Evolutionary conservation across 2,797 vertebrate species (phyloP), one percentile per base, ranked within the genome.

Genomic region (Mareca penelope): DNA sequence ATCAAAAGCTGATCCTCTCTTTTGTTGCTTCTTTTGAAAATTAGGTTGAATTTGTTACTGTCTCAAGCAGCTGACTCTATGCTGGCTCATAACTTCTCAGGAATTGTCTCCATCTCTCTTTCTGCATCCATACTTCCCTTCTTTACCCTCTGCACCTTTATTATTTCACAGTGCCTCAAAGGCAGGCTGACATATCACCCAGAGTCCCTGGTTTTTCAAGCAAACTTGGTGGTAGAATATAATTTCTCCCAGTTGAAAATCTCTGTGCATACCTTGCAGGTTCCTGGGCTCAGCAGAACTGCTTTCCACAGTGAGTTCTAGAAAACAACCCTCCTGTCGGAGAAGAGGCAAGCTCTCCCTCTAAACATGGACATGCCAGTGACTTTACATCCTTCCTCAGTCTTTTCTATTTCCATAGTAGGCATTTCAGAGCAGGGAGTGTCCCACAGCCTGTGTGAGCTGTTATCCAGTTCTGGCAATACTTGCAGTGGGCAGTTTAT

Each of bases 21-120:
- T 96, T 77, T 91, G 83, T 90, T 94, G 68, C 68, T 89, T 80
- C 88, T 90, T 95, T 95, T 80, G 64, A 95, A 96, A 97, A 95
- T 94, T 92, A 94, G 71, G 64, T 94, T 81, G 77, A 91, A 93
- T 96, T 96, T 94, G 78, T 93, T 94, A 90, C 88, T 88, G 89
- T 92, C 85, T 93, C 91, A 94, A 94, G 92, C 40, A 86, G 53
- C 73, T 90, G 71, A 60, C 31, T 82, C 91, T 75, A 37, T 80
- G 53, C 24, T 71, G 61, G 48, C 4, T 63, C 75, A 14, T 65
- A 93, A 73, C 83, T 90, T 91, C 65, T 82, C 75, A 91, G 57
- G 60, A 84, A 90, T 46, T 91, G 44, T 79, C 56, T 93, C 73
- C 50, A 68, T 76, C 37, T 82, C 59, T 88, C 44, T 60, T 81